Percentiles rank a stretch among this genome's conserved stretches.
Evolutionary conservation across 2,113 vertebrate genomes (phyloP).

Genomic region (Pseudois nayaur): DNA sequence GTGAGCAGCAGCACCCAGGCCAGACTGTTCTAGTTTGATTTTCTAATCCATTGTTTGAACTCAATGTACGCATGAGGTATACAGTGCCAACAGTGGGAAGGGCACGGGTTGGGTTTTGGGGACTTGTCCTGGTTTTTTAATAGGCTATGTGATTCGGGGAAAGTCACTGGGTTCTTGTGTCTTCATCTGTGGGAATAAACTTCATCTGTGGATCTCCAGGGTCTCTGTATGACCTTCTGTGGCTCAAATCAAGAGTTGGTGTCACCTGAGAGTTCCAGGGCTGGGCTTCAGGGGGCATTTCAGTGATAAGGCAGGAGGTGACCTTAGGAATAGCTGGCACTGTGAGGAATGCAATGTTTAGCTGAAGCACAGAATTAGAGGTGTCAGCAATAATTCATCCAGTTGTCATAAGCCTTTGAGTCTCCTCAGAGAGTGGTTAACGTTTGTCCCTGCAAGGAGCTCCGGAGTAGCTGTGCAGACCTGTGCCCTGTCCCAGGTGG

Average conservation of each 20-base stretch:
- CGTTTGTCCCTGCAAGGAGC: not conserved
- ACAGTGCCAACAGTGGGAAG: not conserved
- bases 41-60: not conserved
- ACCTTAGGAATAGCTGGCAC: not conserved
- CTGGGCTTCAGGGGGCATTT: not conserved
- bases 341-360: not conserved
- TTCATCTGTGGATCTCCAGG: not conserved
- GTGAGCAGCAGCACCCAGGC: fast-evolving
- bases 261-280: not conserved
- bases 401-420: not conserved
- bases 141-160: not conserved
- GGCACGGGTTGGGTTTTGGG: not conserved
- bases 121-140: not conserved
- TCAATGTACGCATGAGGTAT: not conserved
- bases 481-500: not conserved
- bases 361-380: not conserved
- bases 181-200: not conserved
- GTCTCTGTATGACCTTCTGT: not conserved
- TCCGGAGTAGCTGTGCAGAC: not conserved
- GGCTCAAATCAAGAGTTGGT: not conserved
- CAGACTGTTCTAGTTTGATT: not conserved
- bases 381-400: not conserved
- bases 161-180: not conserved
- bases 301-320: not conserved
- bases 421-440: not conserved